A percentile compares a stretch with the other conserved stretches of the same genome.
Evolutionary conservation across 1,140 invertebrate species (phyloP).

Genomic region (Rhagoletis pomonella): DNA sequence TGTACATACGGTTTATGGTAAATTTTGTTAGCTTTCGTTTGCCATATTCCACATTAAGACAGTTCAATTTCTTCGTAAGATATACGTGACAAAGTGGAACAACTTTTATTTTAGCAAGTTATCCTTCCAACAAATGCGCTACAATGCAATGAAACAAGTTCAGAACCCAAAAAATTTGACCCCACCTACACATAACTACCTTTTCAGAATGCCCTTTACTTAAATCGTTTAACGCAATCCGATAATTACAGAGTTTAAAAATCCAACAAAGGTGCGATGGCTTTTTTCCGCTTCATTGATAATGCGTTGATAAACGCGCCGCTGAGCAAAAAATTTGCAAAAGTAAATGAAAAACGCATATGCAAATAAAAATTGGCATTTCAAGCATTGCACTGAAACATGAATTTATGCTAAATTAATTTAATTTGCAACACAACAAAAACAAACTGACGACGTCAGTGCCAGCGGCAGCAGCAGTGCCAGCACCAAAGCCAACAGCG

Average conservation of each 20-base stretch:
- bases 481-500: not conserved
- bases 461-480: not conserved
- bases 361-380: conserved; percentile 41
- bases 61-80: no score
- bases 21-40: no score
- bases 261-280: not conserved
- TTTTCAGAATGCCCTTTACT: no score
- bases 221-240: not conserved
- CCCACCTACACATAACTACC: no score
- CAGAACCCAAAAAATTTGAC: no score
- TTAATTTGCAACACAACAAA: not conserved
- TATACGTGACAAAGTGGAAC: no score
- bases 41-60: no score
- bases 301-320: not conserved
- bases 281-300: not conserved
- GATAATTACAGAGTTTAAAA: not conserved
- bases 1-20: no score
- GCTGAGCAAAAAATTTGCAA: not conserved
- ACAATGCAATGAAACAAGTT: no score
- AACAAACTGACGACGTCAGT: not conserved
- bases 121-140: no score
- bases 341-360: conserved; percentile 10
- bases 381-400: conserved; percentile 12
- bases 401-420: conserved; percentile 43
- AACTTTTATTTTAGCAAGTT: no score